A percentile compares a stretch with the other conserved stretches of the same genome.
phyloP scores from a whole-genome alignment of 1,140 invertebrate species.

The Arctopsyche grandis region DNA sequence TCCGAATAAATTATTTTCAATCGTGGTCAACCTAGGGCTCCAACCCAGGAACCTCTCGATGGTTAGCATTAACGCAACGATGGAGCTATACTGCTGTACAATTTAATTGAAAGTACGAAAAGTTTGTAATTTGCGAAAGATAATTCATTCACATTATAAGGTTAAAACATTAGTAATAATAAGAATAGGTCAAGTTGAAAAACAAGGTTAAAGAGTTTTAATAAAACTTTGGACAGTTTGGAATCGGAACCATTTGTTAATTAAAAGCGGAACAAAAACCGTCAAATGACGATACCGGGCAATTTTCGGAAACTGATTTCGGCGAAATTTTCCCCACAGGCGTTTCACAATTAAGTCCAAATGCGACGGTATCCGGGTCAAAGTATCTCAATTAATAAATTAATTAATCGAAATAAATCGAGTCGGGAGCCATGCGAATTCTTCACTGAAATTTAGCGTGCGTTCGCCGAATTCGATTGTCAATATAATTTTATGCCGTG shows the following conservation, averaged over 20 bases:
- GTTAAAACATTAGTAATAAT: too few species aligned
- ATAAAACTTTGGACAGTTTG: background rate
- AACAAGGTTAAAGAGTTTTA: too few species aligned
- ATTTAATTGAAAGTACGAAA: too few species aligned
- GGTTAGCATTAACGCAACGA: too few species aligned
- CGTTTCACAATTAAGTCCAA: background rate
- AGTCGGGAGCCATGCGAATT: background rate
- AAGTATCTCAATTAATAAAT: background rate
- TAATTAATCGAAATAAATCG: background rate
- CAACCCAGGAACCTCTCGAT: too few species aligned
- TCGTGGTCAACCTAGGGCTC: too few species aligned
- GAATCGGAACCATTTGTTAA: background rate
- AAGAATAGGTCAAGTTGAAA: too few species aligned
- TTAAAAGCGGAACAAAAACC: background rate
- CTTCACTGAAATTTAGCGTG: too few species aligned
- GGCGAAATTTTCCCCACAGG: background rate
- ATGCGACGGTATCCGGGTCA: background rate
- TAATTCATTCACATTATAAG: too few species aligned
- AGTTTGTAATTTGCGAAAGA: too few species aligned
- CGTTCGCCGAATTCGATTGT: background rate
- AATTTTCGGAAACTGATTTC: background rate
- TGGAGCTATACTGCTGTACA: too few species aligned
- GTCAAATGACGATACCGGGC: background rate
- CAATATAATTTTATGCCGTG: background rate
- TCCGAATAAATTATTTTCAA: too few species aligned